Percentiles rank a stretch among this genome's conserved stretches.
Evolutionary conservation across 2,797 vertebrate species (phyloP).

Genomic region (Micrastur ruficollis): DNA sequence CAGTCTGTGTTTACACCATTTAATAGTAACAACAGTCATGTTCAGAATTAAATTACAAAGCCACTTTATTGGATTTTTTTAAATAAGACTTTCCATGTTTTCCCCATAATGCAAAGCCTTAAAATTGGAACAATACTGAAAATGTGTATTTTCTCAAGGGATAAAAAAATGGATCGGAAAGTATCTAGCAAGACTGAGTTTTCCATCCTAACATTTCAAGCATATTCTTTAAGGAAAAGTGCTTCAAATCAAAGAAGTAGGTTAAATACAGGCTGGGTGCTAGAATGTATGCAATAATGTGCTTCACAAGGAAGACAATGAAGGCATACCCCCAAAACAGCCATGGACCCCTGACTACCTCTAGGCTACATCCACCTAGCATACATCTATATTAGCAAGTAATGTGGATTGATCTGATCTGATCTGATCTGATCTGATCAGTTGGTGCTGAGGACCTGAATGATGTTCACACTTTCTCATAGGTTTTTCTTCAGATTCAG

Average conservation of each 20-base stretch:
- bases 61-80: not conserved
- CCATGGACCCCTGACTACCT: not conserved
- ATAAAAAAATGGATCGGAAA: constrained; percentile 9
- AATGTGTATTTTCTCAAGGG: not conserved
- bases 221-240: not conserved
- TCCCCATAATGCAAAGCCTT: not conserved
- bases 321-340: not conserved
- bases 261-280: not conserved
- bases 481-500: not conserved
- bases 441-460: not conserved
- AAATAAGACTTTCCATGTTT: not conserved
- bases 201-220: not conserved
- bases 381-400: not conserved
- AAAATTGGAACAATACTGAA: not conserved
- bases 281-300: not conserved
- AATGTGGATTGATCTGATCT: not conserved
- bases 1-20: constrained; percentile 19
- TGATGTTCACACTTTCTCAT: not conserved
- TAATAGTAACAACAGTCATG: constrained; percentile 4
- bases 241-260: not conserved
- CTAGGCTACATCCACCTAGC: not conserved
- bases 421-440: rapidly evolving
- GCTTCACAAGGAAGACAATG: not conserved
- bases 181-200: not conserved
- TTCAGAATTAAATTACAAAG: constrained; percentile 24